Percentiles rank a stretch among this genome's conserved stretches.
These are phyloP conservation scores for Acanthosepion esculentum DNA, from an alignment of 2,888 invertebrate species.

Conservation along the genomic window DNA sequence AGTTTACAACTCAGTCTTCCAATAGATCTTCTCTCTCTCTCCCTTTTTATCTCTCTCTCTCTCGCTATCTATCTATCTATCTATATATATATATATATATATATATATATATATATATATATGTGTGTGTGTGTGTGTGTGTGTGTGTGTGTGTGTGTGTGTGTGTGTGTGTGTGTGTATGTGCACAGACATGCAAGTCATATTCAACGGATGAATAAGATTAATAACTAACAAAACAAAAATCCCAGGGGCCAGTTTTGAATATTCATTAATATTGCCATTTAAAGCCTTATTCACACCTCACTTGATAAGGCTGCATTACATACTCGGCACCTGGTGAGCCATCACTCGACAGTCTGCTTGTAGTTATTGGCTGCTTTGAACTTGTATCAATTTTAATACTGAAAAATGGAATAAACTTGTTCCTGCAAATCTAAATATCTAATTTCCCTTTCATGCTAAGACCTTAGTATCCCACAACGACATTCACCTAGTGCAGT, in stretches of 20 bases:
- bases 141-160: background rate
- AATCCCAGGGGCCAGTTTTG: background rate
- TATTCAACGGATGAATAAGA: background rate
- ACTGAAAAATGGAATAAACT: background rate
- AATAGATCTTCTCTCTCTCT: too few species aligned
- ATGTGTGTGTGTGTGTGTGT: background rate
- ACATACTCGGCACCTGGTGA: background rate
- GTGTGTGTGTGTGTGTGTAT: background rate
- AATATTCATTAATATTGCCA: background rate
- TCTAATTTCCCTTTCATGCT: background rate
- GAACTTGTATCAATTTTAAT: background rate
- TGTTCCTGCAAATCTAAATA: background rate
- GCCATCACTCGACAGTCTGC: background rate
- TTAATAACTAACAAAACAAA: background rate
- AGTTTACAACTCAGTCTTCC: too few species aligned
- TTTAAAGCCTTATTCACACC: background rate
- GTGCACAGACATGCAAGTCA: background rate
- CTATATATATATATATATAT: too few species aligned
- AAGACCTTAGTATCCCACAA: background rate
- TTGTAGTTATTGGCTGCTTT: background rate
- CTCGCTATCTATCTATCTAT: too few species aligned
- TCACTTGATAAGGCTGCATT: background rate
- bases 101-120: background rate
- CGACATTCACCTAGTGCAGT: background rate
- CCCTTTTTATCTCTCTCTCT: too few species aligned